Evolutionary conservation across 2,113 vertebrate species (phyloP).

Genomic region (Arothron firmamentum): DNA sequence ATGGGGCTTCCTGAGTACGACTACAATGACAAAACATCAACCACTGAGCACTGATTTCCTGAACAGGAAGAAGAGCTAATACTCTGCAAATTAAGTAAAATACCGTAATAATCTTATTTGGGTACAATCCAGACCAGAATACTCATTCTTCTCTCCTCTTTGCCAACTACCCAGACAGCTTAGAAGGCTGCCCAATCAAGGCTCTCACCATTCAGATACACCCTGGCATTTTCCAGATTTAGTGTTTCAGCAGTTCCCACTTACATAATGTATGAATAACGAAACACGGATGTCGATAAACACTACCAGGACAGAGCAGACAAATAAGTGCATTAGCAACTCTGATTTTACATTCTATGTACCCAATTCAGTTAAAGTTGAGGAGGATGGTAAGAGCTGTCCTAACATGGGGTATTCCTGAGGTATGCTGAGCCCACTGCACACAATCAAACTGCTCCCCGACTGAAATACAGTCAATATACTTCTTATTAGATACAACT

Average conservation of each 20-base stretch:
- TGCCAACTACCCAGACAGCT: constrained; percentile 71
- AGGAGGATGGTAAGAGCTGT: constrained; percentile 1
- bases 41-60: constrained; percentile 14
- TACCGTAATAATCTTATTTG: no score
- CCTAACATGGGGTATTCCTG: constrained; percentile 2
- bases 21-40: constrained; percentile 53
- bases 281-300: neutral
- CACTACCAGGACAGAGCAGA: neutral
- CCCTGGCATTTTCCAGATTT: constrained; percentile 61
- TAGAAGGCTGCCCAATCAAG: constrained; percentile 74
- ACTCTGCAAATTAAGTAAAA: no score
- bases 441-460: constrained; percentile 4
- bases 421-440: constrained; percentile 12
- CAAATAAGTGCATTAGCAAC: neutral
- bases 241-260: no score
- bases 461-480: constrained; percentile 43
- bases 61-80: neutral
- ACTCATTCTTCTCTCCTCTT: constrained; percentile 60
- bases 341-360: neutral
- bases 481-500: constrained; percentile 44
- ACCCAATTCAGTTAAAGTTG: neutral
- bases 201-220: constrained; percentile 74
- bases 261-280: no score
- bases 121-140: no score
- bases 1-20: constrained; percentile 20